Base-by-base conservation (phyloP, 2,888 invertebrate genomes). In the Leucophenga montana region DNA sequence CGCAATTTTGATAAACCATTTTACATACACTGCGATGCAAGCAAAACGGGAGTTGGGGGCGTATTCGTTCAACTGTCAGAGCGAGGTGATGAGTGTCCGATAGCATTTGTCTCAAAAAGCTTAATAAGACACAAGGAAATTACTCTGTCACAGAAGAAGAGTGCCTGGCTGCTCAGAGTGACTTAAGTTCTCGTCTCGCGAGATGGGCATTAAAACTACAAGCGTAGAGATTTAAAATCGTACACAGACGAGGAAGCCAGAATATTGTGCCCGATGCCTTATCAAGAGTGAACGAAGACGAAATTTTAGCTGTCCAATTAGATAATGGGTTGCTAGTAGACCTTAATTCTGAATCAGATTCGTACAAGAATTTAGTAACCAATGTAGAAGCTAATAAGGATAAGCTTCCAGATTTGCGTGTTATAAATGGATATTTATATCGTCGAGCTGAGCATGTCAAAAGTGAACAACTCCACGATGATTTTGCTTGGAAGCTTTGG, bases 171-270 rank as follows among this genome's bases (percentile, higher is more conserved):
- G 71, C 66, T 0, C n/a, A n/a, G n/a, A n/a, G n/a, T n/a, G 33
- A 33, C 33, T 8, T 33, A 33, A 33, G 33, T 8, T 5, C 4
- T 33, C 3, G 78, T 6, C 57, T 85, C 33, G 80, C 82, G 0
- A 66, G 82, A 18, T 85, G 75, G 74, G 65, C 71, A 0, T 56
- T 77, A 14, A 71, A 80, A 76, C 69, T 73, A 71, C 78, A 74
- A 48, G 68, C 22, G 73, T 84, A 64, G 68, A 68, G 67, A 73
- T 46, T 68, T 71, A 62, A 66, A 27, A 73, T 74, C 3, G 69
- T 72, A 1, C 82, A 85, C 66, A 69, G 83, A 5, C 78, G 74
- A 44, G 84, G 82, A 0, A 68, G 67, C 0, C 27, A 62, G 0
- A 77, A 81, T 72, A 54, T 77, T 0, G 71, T 73, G 0, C 72